These are phyloP conservation scores for Podocnemis expansa DNA, from an alignment of 2,113 vertebrate genomes.

Conservation along the genomic window DNA sequence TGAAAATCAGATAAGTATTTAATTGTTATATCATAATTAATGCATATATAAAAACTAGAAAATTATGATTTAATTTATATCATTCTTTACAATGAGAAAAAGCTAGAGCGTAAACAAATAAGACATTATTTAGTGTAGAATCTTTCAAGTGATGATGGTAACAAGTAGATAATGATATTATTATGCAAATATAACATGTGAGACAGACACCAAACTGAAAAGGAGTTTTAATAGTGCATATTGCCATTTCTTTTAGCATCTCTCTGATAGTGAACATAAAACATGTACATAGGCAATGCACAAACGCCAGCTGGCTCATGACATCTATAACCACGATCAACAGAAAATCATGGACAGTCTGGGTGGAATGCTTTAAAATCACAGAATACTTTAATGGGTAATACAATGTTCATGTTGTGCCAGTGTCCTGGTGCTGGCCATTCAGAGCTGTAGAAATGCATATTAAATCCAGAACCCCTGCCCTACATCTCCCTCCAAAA, in stretches of 20 bases:
- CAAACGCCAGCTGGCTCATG: neutral
- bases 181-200: constrained; percentile 21
- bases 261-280: neutral
- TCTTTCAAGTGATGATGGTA: constrained; percentile 1
- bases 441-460: neutral
- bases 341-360: neutral
- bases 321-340: neutral
- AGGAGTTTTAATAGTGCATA: neutral
- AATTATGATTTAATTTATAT: neutral
- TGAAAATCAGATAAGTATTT: neutral
- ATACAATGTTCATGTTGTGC: neutral
- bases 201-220: neutral
- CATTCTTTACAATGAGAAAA: neutral
- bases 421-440: neutral
- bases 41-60: neutral
- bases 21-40: no score
- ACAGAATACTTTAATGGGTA: neutral
- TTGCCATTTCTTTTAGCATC: neutral
- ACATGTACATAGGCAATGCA: neutral
- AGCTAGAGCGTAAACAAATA: neutral
- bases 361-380: neutral
- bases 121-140: constrained; percentile 34
- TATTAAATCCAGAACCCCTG: neutral
- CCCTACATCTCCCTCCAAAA: neutral
- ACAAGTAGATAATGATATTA: neutral